These are phyloP conservation scores for Drosophila guanche DNA, from an alignment of 1,140 invertebrate genomes.

Conservation along the genomic window DNA sequence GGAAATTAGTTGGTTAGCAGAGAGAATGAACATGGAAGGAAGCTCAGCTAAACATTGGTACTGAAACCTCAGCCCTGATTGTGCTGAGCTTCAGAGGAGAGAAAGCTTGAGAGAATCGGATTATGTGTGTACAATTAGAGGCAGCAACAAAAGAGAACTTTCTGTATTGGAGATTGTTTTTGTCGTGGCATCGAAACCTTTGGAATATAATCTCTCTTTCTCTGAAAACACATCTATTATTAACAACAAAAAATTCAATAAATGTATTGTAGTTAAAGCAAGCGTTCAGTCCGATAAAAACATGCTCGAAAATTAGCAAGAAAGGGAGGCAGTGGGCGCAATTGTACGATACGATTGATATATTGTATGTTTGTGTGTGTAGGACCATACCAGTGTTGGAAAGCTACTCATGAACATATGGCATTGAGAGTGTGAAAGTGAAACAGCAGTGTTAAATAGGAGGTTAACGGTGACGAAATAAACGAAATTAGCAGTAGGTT, in stretches of 20 bases:
- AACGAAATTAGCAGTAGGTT: conserved; percentile 45
- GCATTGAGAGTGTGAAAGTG: conserved; percentile 17
- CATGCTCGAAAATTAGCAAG: conserved; percentile 58
- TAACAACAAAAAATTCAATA: conserved; percentile 50
- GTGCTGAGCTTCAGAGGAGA: conserved; percentile 5
- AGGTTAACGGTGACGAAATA: conserved; percentile 39
- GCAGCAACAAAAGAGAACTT: conserved; percentile 15
- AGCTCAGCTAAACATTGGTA: not conserved
- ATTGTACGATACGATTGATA: too few relatives aligned
- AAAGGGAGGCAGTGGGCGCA: conserved; percentile 15
- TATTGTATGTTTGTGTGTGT: conserved; percentile 22
- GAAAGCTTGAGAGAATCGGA: too few relatives aligned
- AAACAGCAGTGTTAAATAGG: conserved; percentile 35
- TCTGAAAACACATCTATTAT: conserved; percentile 29
- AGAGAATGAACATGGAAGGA: conserved; percentile 1
- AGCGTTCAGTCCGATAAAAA: conserved; percentile 56
- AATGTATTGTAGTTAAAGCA: conserved; percentile 29
- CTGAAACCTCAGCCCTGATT: conserved; percentile 1
- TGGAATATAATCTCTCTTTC: conserved; percentile 15
- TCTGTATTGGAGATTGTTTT: too few relatives aligned
- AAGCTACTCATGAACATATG: conserved; percentile 26
- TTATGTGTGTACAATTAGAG: not conserved
- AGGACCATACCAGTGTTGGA: conserved; percentile 41
- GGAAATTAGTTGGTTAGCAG: conserved; percentile 23
- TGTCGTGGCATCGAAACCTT: conserved; percentile 7